Evolutionary conservation across 2,797 vertebrate species (phyloP).

Genomic region (Eulemur rubriventer): DNA sequence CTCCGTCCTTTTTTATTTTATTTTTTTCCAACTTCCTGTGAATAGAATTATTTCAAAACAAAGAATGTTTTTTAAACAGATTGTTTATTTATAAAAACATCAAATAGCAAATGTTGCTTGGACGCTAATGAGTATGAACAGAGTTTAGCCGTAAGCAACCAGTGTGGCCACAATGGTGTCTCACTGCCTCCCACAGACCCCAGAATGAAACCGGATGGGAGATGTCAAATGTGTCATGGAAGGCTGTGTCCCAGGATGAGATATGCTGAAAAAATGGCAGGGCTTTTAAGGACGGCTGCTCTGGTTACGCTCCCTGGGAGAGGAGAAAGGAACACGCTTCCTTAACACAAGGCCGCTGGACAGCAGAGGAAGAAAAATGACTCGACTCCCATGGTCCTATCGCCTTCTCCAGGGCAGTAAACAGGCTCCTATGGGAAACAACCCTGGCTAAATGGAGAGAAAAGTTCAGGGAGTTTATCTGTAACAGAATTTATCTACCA

Average conservation of each 20-base stretch:
- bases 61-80: background rate
- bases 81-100: background rate
- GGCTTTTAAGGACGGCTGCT: background rate
- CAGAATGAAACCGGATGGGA: background rate
- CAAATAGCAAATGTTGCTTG: background rate
- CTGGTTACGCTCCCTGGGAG: background rate
- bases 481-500: background rate
- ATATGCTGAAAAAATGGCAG: background rate
- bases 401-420: too few species aligned
- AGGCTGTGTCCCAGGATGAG: background rate
- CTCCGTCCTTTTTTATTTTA: background rate
- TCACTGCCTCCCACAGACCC: background rate
- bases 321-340: background rate
- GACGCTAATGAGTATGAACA: rapidly evolving
- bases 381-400: rapidly evolving
- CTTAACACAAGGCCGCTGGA: rapidly evolving
- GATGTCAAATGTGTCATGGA: rapidly evolving
- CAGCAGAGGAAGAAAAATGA: background rate
- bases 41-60: background rate
- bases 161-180: background rate
- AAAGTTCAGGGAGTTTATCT: background rate
- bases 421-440: background rate
- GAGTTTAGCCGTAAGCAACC: background rate
- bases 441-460: background rate
- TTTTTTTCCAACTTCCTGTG: background rate